Percentiles rank a stretch among this genome's conserved stretches.
phyloP scores from a whole-genome alignment of 64 coral and sea anemone genomes.

The Actinia tenebrosa region DNA sequence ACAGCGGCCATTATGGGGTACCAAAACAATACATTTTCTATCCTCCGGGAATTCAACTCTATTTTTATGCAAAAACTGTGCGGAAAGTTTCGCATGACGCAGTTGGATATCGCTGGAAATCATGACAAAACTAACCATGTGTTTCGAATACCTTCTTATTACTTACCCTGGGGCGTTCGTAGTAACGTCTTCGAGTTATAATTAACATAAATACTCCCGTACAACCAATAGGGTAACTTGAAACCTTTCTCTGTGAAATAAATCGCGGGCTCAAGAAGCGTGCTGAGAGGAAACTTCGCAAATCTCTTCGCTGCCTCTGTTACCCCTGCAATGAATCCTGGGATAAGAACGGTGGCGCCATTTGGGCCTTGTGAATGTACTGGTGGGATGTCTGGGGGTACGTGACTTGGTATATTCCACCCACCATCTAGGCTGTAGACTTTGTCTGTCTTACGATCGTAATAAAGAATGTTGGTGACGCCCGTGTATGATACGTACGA shows the following conservation, averaged over 20 bases:
- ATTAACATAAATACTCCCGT: slow-evolving; percentile 44
- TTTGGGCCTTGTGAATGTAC: slow-evolving; percentile 49
- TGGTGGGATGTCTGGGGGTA: slow-evolving; percentile 48
- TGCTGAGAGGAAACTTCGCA: slow-evolving; percentile 61
- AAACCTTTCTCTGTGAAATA: slow-evolving; percentile 88
- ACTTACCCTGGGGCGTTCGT: slow-evolving; percentile 61
- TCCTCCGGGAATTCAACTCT: too few species aligned
- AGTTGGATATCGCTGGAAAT: too few species aligned
- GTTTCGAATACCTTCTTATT: neutral
- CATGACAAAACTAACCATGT: too few species aligned
- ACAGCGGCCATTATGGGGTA: too few species aligned
- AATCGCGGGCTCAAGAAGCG: slow-evolving; percentile 76
- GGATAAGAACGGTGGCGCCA: slow-evolving; percentile 74
- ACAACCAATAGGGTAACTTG: slow-evolving; percentile 57
- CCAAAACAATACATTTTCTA: too few species aligned
- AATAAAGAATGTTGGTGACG: slow-evolving; percentile 79
- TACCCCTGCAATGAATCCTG: slow-evolving; percentile 83
- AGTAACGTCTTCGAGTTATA: slow-evolving; percentile 69
- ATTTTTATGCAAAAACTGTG: too few species aligned
- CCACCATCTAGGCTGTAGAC: slow-evolving; percentile 69
- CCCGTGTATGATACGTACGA: slow-evolving; percentile 81
- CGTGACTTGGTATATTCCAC: slow-evolving; percentile 62
- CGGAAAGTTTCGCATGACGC: too few species aligned
- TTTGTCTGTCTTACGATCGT: slow-evolving; percentile 51
- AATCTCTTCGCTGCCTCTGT: slow-evolving; percentile 54